phyloP scores from a whole-genome alignment of 2,113 vertebrate genomes.

The Prunella himalayana region DNA sequence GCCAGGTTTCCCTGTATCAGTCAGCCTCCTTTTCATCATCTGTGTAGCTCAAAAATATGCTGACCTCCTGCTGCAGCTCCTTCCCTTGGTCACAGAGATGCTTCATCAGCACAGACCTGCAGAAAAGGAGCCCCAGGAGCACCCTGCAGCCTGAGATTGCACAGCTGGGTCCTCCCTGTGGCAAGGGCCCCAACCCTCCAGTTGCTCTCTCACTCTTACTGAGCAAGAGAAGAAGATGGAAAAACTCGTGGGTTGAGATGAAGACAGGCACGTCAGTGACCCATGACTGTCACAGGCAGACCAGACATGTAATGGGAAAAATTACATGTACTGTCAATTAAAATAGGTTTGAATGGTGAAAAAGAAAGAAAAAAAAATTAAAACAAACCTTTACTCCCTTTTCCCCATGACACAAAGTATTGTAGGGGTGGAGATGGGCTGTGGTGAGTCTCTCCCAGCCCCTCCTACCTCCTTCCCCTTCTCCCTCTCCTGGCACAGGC shows the following conservation, averaged over 20 bases:
- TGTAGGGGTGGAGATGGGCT: accelerated
- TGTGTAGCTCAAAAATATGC: not conserved
- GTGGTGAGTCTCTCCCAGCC: not conserved
- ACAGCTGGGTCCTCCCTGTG: not conserved
- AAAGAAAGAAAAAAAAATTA: not conserved
- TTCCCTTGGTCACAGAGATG: not conserved
- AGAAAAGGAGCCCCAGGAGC: not conserved
- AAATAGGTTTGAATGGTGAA: not conserved
- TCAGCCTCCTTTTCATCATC: not conserved
- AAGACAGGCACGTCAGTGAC: not conserved
- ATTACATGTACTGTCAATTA: not conserved
- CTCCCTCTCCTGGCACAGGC: not conserved
- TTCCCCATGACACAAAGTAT: accelerated
- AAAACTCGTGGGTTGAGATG: accelerated
- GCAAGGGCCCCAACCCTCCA: not conserved
- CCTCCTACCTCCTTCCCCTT: not conserved
- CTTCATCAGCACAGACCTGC: not conserved
- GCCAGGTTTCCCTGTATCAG: not conserved
- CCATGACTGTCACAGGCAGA: not conserved
- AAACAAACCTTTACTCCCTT: not conserved
- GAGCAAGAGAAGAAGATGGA: not conserved
- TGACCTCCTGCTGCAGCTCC: not conserved
- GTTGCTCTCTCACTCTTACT: not conserved
- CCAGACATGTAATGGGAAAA: not conserved
- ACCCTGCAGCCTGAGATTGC: not conserved